phyloP scores from a whole-genome alignment of 2,113 vertebrate species.

The Nesospiza acunhae region DNA sequence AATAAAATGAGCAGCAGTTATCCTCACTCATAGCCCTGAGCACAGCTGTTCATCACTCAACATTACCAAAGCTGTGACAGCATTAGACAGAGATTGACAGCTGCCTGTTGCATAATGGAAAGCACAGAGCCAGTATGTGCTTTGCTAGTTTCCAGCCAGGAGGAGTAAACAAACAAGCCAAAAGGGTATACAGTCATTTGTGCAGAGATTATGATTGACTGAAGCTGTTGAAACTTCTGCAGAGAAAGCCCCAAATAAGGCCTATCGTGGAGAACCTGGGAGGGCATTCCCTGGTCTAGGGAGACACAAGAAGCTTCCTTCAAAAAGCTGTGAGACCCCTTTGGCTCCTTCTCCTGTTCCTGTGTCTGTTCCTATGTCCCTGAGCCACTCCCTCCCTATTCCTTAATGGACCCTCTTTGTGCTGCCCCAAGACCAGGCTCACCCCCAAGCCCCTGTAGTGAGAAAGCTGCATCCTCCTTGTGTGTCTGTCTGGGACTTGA shows the following conservation, averaged over 20 bases:
- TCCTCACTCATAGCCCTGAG: neutral
- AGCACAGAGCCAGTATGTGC: neutral
- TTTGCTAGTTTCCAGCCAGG: neutral
- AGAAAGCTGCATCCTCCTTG: too few relatives aligned
- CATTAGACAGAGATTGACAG: slow-evolving; percentile 28
- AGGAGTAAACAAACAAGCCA: slow-evolving; percentile 1
- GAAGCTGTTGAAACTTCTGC: neutral
- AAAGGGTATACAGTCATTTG: neutral
- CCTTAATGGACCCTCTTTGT: too few relatives aligned
- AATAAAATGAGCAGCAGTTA: neutral
- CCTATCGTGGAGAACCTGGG: too few relatives aligned
- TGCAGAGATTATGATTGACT: neutral
- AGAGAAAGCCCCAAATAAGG: neutral
- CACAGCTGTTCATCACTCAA: slow-evolving; percentile 23
- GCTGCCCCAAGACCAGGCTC: too few relatives aligned
- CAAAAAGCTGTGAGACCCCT: too few relatives aligned
- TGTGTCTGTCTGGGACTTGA: too few relatives aligned
- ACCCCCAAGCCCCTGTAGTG: too few relatives aligned
- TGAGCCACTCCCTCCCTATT: too few relatives aligned
- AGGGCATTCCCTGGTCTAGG: too few relatives aligned
- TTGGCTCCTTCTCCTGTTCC: too few relatives aligned
- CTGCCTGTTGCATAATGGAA: neutral
- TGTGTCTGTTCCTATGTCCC: too few relatives aligned
- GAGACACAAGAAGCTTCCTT: too few relatives aligned
- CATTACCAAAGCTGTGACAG: slow-evolving; percentile 16